Evolutionary conservation across 2,888 invertebrate genomes (phyloP).

Genomic region (Lepeophtheirus nordmannii): DNA sequence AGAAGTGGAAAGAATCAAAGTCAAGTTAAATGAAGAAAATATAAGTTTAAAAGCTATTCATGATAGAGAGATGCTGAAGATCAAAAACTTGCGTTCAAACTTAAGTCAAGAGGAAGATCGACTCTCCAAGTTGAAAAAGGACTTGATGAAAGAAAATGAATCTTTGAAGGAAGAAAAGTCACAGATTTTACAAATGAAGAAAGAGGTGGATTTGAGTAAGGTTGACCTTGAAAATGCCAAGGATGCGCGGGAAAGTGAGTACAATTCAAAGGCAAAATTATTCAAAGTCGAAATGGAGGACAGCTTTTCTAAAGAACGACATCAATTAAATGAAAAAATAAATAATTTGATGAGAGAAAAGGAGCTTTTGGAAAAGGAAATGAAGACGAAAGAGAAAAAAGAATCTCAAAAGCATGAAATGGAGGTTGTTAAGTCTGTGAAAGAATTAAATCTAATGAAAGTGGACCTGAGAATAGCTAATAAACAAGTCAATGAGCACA

Average conservation of each 20-base stretch:
- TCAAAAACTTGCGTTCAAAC: no score
- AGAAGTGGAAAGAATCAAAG: no score
- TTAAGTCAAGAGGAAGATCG: no score
- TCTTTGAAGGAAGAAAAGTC: not conserved
- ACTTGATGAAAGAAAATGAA: not conserved
- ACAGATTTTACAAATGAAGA: no score
- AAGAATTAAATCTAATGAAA: not conserved
- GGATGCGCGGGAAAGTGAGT: no score
- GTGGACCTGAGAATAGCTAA: slow-evolving; percentile 1
- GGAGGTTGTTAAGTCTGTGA: not conserved
- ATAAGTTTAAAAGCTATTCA: no score
- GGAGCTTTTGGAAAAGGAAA: not conserved
- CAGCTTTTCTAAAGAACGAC: not conserved
- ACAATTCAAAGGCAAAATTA: no score
- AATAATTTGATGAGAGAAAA: not conserved
- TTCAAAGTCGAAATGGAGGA: not conserved
- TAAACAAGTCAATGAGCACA: not conserved
- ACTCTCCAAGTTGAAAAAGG: not conserved
- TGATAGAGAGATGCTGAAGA: no score
- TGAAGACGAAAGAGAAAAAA: not conserved
- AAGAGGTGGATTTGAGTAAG: no score
- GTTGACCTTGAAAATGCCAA: no score
- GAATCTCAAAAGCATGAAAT: not conserved
- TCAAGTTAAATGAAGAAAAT: no score
- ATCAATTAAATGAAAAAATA: not conserved